phyloP scores from a whole-genome alignment of 2,888 invertebrate species.

The Drosophila monieri region DNA sequence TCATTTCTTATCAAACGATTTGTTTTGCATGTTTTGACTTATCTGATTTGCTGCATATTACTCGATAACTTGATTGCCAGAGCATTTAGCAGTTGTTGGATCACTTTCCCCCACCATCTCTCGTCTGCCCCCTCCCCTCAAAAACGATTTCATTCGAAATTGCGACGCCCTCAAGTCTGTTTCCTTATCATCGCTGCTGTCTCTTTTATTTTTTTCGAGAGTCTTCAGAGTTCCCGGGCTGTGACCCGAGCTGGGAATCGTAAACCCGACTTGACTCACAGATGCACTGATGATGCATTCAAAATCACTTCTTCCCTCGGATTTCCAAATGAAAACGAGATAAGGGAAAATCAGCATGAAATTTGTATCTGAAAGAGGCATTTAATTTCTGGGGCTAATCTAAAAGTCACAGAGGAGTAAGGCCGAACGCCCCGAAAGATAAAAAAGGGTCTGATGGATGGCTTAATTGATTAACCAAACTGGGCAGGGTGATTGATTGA shows the following conservation, averaged over 20 bases:
- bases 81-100: constrained; percentile 35
- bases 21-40: constrained; percentile 72
- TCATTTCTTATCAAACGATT: constrained; percentile 63
- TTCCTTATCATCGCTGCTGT: constrained; percentile 46
- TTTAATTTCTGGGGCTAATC: constrained; percentile 8
- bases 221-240: constrained; percentile 49
- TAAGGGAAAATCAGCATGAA: constrained; percentile 25
- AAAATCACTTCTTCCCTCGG: background rate
- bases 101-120: constrained; percentile 2
- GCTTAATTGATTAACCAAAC: constrained; percentile 26
- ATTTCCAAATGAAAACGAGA: background rate
- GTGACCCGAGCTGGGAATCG: constrained; percentile 43
- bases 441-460: constrained; percentile 18
- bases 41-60: constrained; percentile 65
- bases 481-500: constrained; percentile 20
- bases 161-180: constrained; percentile 76
- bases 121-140: constrained; percentile 2
- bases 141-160: constrained; percentile 34
- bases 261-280: constrained; percentile 46
- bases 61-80: constrained; percentile 50
- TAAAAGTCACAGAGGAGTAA: background rate
- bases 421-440: constrained; percentile 1
- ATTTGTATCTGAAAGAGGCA: constrained; percentile 2
- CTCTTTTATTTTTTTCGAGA: constrained; percentile 2
- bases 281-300: constrained; percentile 21